Conservation (phyloP, 2,888 invertebrate genomes). For the Microplitis deprimator region DNA sequence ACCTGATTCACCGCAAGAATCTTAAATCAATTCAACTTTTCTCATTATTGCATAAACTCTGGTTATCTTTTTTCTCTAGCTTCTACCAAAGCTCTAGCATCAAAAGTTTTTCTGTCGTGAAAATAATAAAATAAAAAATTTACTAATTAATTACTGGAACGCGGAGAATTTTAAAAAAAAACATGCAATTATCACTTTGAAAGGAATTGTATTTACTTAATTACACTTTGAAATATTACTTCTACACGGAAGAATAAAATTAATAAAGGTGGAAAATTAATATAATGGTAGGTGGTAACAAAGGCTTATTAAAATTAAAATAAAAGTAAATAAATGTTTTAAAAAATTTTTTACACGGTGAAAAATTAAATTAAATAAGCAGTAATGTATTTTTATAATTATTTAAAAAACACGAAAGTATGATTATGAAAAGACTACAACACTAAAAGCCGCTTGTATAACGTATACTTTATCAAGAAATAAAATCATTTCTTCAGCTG, state of each 20-base stretch:
- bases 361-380: neutral
- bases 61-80: neutral
- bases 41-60: conserved; percentile 53
- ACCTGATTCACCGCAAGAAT: conserved; percentile 29
- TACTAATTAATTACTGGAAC: neutral
- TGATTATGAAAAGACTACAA: neutral
- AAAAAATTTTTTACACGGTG: neutral
- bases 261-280: neutral
- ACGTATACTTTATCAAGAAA: neutral
- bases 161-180: neutral
- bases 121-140: neutral
- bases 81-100: neutral
- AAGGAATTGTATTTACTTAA: neutral
- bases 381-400: neutral
- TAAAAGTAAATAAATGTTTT: neutral
- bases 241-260: neutral
- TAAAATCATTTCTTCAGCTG: neutral
- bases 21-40: conserved; percentile 56
- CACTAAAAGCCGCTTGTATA: neutral
- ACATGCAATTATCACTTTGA: neutral
- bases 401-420: neutral
- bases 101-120: neutral
- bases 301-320: neutral
- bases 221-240: neutral
- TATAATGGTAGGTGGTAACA: neutral